These are phyloP conservation scores for Drosophila pullipes DNA, from an alignment of 2,888 invertebrate genomes.

Conservation along the genomic window DNA sequence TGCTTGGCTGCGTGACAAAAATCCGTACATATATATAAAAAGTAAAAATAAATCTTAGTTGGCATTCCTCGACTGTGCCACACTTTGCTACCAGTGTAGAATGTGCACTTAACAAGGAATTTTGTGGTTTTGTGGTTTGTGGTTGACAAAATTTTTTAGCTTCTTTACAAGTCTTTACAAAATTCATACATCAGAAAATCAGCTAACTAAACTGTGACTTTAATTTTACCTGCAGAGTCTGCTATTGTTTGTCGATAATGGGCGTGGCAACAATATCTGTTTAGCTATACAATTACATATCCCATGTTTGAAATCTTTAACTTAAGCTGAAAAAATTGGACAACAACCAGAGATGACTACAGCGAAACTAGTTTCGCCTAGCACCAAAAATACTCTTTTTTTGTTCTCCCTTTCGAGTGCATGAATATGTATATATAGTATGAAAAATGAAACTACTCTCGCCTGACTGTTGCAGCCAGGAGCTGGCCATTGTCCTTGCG, in stretches of 20 bases:
- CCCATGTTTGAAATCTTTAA: too few relatives aligned
- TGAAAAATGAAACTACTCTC: conserved; percentile 33
- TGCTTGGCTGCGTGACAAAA: conserved; percentile 30
- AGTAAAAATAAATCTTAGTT: neutral
- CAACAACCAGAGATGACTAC: neutral
- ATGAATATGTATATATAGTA: neutral
- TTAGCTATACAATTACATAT: neutral
- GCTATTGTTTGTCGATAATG: neutral
- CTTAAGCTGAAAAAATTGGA: neutral
- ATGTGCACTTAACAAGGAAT: neutral
- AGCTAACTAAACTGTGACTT: neutral
- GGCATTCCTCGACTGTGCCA: neutral
- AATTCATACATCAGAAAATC: neutral
- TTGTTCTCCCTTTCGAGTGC: neutral
- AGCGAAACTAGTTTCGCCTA: neutral
- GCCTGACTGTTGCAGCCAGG: conserved; percentile 59
- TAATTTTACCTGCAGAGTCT: neutral
- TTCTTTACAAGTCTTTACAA: neutral
- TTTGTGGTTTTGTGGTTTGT: neutral
- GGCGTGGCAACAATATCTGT: neutral
- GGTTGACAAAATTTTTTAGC: neutral
- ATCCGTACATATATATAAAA: neutral
- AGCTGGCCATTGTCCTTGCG: conserved; percentile 64
- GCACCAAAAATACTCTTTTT: neutral
- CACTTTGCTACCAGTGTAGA: neutral